Conservation (phyloP, 35 echinoderm and acorn worm genomes). For the Ophioderma brevispina region DNA sequence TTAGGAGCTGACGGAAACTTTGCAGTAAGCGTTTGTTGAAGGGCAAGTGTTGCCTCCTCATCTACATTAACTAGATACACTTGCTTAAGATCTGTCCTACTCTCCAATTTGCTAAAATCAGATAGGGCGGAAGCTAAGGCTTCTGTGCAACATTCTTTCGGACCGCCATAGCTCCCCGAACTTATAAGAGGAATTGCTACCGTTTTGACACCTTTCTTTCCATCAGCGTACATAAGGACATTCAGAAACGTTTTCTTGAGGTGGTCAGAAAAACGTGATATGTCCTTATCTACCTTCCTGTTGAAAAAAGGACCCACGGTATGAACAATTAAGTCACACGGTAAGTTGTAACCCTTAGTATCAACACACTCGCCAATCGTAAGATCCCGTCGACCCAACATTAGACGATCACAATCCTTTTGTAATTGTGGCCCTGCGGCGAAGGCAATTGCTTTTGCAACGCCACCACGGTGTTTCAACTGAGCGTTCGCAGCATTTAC, state of each 20-base stretch:
- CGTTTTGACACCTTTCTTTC: not conserved
- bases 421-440: not conserved
- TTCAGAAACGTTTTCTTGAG: slow-evolving; percentile 17
- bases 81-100: not conserved
- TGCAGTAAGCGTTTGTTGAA: not conserved
- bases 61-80: slow-evolving; percentile 8
- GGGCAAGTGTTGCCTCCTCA: not conserved
- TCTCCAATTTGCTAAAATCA: not conserved
- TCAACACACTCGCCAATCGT: not conserved
- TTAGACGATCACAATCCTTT: not conserved
- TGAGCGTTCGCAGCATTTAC: not conserved
- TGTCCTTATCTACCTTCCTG: not conserved
- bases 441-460: not conserved
- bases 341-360: not conserved
- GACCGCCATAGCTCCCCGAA: slow-evolving; percentile 7
- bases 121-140: not conserved
- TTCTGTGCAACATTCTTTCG: slow-evolving; percentile 12
- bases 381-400: not conserved
- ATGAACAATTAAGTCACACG: not conserved
- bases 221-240: not conserved
- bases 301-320: not conserved
- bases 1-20: not conserved
- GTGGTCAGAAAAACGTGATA: not conserved
- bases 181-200: slow-evolving; percentile 25
- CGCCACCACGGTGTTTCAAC: not conserved